Conservation (phyloP, 2,113 vertebrate genomes). For the Gobius niger region DNA sequence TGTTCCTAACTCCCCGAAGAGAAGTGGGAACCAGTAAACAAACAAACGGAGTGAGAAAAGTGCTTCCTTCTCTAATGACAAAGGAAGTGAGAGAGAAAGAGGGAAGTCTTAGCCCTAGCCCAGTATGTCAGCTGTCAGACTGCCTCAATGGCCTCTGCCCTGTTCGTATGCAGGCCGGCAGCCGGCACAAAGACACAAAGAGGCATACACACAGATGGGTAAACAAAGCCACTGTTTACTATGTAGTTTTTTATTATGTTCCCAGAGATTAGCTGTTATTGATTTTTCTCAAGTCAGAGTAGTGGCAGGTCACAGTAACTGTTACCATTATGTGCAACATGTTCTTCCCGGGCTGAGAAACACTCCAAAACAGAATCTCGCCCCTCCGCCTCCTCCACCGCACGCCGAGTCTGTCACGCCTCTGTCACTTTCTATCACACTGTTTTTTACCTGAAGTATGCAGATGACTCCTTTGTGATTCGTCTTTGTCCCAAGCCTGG, state of each 20-base stretch:
- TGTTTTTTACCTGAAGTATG: constrained; percentile 97
- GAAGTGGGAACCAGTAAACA: constrained; percentile 79
- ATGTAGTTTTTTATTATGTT: constrained; percentile 88
- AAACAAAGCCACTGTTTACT: constrained; percentile 95
- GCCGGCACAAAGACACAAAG: constrained; percentile 63
- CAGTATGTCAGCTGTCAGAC: constrained; percentile 69
- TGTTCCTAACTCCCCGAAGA: constrained; percentile 71
- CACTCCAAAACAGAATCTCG: constrained; percentile 35
- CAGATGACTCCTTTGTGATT: constrained; percentile 87
- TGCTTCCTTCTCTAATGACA: constrained; percentile 70
- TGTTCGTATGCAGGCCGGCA: constrained; percentile 62
- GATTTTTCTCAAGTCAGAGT: constrained; percentile 86
- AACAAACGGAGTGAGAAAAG: constrained; percentile 67
- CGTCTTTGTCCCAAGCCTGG: constrained; percentile 78
- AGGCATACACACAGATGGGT: constrained; percentile 76
- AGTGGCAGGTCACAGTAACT: constrained; percentile 74
- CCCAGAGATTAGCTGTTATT: constrained; percentile 91
- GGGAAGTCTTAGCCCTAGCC: constrained; percentile 45
- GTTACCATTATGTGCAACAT: constrained; percentile 79
- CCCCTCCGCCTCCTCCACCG: constrained; percentile 71
- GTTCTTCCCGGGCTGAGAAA: constrained; percentile 26
- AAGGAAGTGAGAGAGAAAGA: constrained; percentile 51
- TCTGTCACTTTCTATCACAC: constrained; percentile 97
- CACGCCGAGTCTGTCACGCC: constrained; percentile 89
- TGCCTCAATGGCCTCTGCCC: constrained; percentile 61